Base-by-base conservation (phyloP, 2,113 vertebrate genomes). In the Hippolais icterina region DNA sequence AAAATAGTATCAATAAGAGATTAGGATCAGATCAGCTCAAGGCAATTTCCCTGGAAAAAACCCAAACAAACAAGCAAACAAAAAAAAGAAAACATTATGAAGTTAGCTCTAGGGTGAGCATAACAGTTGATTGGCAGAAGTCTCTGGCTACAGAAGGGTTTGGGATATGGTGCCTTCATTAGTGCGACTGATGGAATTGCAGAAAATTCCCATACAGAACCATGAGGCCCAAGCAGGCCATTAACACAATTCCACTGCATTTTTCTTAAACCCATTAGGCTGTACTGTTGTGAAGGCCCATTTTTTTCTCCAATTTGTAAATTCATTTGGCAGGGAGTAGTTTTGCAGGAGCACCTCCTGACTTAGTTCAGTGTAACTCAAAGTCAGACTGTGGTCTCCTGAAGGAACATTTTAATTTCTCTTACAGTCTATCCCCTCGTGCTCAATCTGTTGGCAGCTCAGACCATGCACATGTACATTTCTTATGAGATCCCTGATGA, bases 401-500 rank as follows among this genome's bases (percentile, higher is more conserved):
- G 24, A 59, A 93, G 63, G 70, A 72, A 21, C 6, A 4, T 8
- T 93, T 84, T 31, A 59, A 70, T 90, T 91, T 70, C 84, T 69
- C 5, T 35, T 24, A 3, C 1, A 18, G 28, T 23, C 33, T 52
- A 5, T 87, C 33, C 81, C 44, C 63, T 79, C 2, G 0, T n/a
- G 75, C 71, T 95, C 22, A 15, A 28, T 12, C 78, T 85, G 29
- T 57, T 96, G 95, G 95, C 94, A 93, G 85, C 84, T 93, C 75
- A 74, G 82, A 93, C 24, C 59, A 28, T 11, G 63, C 95, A 96
- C 82, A 93, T 97, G 93, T 20, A 63, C 15, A 10, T 93, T 93
- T 70, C 70, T 95, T 94, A 80, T 0, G 2, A 97, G 87, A 88
- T 91, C 84, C 84, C 84, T 59, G 52, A 70, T 74, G 87, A 59